phyloP scores from a whole-genome alignment of 1,140 invertebrate genomes.

The Heliconius hermathena region DNA sequence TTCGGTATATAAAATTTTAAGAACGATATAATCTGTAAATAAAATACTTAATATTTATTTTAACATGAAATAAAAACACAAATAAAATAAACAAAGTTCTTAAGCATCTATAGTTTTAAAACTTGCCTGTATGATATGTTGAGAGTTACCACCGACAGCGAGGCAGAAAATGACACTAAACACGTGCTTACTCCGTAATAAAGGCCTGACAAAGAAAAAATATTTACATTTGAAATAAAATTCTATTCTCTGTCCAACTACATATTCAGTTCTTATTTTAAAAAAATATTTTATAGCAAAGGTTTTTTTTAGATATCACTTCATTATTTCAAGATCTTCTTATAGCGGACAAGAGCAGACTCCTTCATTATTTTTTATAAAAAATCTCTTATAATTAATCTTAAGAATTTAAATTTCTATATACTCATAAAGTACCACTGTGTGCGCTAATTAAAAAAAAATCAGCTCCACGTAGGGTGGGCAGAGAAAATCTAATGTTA shows the following conservation, averaged over 20 bases:
- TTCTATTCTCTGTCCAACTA: not conserved
- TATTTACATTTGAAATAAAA: constrained; percentile 25
- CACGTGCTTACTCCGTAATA: constrained; percentile 97
- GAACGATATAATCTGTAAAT: too few species aligned
- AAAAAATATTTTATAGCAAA: not conserved
- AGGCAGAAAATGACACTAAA: constrained; percentile 94
- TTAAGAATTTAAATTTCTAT: not conserved
- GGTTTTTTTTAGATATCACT: not conserved
- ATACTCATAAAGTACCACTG: not conserved
- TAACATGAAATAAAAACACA: not conserved
- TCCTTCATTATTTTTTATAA: not conserved
- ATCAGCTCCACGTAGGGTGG: too few species aligned
- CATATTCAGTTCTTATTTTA: not conserved
- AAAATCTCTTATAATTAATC: not conserved
- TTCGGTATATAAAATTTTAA: too few species aligned
- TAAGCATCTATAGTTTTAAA: not conserved
- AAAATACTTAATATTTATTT: not conserved
- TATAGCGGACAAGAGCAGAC: constrained; percentile 7
- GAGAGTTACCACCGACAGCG: constrained; percentile 91
- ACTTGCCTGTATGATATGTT: constrained; percentile 90
- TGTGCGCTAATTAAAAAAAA: too few species aligned
- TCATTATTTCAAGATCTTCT: constrained; percentile 13
- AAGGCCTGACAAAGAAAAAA: constrained; percentile 83
- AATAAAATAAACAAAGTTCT: not conserved
- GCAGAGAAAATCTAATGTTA: too few species aligned